Evolutionary conservation across 2,113 vertebrate genomes (phyloP).

Genomic region (Suncus etruscus): DNA sequence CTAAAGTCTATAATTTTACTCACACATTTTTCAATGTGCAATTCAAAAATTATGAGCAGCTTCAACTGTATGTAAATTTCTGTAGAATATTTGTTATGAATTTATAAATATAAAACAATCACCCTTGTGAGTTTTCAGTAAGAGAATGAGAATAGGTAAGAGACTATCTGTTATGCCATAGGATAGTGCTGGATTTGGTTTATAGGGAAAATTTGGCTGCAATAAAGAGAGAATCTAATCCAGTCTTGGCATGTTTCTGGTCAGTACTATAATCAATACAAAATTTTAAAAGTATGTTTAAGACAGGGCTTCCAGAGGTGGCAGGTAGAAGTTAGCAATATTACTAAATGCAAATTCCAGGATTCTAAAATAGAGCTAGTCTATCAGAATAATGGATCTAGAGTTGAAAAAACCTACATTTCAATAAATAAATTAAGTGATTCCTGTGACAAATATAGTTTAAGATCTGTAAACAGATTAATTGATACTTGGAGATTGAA

Average conservation of each 20-base stretch:
- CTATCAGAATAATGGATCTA: background rate
- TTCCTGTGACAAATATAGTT: background rate
- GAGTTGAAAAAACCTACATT: background rate
- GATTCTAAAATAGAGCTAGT: background rate
- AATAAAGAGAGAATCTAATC: background rate
- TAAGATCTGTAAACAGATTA: background rate
- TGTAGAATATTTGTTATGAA: background rate
- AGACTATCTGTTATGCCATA: accelerated
- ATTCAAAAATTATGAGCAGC: background rate
- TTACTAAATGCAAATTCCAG: background rate
- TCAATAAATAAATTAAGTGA: background rate
- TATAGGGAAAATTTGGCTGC: background rate
- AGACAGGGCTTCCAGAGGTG: accelerated
- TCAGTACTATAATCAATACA: background rate
- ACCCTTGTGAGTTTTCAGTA: background rate
- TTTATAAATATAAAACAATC: background rate
- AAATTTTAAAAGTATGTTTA: background rate
- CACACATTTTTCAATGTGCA: no score
- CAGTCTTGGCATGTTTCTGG: background rate
- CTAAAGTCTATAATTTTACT: constrained; percentile 3
- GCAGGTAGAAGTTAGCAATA: background rate
- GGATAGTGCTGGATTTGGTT: background rate
- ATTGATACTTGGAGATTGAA: background rate
- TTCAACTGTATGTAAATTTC: background rate
- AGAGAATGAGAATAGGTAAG: background rate